Evolutionary conservation across 2,888 invertebrate species (phyloP).

Genomic region (Laspeyria flexula): DNA sequence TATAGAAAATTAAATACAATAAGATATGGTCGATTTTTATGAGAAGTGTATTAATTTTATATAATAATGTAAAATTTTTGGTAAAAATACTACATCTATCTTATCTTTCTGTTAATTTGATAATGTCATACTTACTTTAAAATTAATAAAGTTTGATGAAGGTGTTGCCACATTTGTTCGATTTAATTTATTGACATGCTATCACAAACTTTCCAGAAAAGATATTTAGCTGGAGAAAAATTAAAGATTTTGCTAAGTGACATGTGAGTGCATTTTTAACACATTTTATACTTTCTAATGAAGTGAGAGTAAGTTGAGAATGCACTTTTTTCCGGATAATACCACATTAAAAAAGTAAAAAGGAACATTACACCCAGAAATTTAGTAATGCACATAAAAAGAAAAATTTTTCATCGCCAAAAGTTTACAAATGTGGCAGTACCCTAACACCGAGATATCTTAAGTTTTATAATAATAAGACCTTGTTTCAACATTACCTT

Average conservation of each 20-base stretch:
- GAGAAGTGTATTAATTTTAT: background rate
- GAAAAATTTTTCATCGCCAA: too few relatives aligned
- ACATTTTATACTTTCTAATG: too few relatives aligned
- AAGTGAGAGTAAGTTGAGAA: too few relatives aligned
- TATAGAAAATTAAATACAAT: too few relatives aligned
- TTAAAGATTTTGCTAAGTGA: too few relatives aligned
- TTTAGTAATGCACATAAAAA: too few relatives aligned
- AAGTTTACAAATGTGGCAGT: background rate
- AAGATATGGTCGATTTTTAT: background rate
- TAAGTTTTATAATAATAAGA: slow-evolving; percentile 31
- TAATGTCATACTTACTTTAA: slow-evolving; percentile 41
- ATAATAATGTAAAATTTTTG: slow-evolving; percentile 36
- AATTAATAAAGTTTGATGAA: slow-evolving; percentile 28
- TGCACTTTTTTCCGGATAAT: too few relatives aligned
- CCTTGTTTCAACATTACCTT: too few relatives aligned
- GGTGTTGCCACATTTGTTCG: background rate
- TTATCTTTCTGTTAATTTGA: slow-evolving; percentile 28
- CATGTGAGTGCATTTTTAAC: too few relatives aligned
- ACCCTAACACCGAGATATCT: slow-evolving; percentile 27
- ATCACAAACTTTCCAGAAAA: background rate
- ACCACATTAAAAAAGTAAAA: too few relatives aligned
- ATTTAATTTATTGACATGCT: background rate
- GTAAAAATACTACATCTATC: too few relatives aligned
- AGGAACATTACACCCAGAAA: too few relatives aligned
- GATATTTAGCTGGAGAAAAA: background rate